Base-by-base conservation (phyloP, 2,888 invertebrate species). In the Embidobia sp. region DNA sequence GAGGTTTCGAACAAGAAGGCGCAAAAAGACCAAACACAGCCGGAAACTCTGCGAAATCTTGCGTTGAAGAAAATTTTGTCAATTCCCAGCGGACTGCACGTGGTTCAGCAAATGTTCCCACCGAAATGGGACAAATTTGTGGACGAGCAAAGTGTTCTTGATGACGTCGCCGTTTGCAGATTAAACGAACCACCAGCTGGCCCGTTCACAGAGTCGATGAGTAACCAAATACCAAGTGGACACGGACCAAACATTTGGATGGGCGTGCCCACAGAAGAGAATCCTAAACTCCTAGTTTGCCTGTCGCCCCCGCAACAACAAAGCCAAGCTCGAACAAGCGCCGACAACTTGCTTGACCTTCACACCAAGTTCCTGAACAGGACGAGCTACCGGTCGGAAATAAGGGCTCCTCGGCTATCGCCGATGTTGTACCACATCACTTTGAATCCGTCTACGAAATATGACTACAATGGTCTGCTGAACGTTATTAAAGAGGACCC, bases 241-340 rank as follows among this genome's bases (percentile, higher is more conserved):
- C 8, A 79, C 44, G 70, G 81, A 73, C 78, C 82, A 15, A 84
- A 86, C 40, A 82, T 89, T n/a, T 93, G 93, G 93, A 90, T 93
- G 74, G 93, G 92, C 1, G 82, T 94, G 42, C 92, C 93, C 8
- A 93, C 93, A 0, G 90, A 91, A 73, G 89, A 90, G 26, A 93
- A 94, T 83, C 92, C 93, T 0, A 91, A 91, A 46, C 84, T 93
- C 0, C 90, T 94, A 63, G 90, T 94, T 4, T 95, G 94, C 83
- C 90, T 95, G 7, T 95, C 95, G 0, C 95, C 95, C 0, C 93
- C 94, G 3, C 95, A 95, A 85, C 92, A 91, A 83, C 91, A 91
- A 13, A 91, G 91, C 35, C 90, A 90, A 44, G 85, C 91, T n/a
- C 88, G 91, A 44, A 90, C 91, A 46, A 92, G 92, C 79, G 92